Evolutionary conservation across 2,113 vertebrate genomes (phyloP).

Genomic region (Cebidichthys violaceus): DNA sequence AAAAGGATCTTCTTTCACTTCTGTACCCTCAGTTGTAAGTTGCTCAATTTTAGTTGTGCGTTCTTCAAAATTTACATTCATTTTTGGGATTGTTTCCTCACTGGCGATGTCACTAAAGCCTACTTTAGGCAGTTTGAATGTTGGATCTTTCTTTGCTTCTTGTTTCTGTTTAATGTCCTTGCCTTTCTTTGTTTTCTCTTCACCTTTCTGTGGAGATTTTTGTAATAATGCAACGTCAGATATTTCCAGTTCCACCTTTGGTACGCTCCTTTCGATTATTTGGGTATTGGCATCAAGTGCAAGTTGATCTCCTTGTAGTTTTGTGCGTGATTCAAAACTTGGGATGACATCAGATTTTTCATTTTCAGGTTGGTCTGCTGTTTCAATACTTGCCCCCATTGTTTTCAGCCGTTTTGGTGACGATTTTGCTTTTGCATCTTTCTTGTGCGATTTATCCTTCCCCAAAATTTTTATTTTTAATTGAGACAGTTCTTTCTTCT

Average conservation of each 20-base stretch:
- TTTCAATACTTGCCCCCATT: slow-evolving; percentile 69
- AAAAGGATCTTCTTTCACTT: slow-evolving; percentile 44
- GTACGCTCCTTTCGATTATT: slow-evolving; percentile 48
- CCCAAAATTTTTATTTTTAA: slow-evolving; percentile 79
- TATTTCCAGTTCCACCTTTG: slow-evolving; percentile 69
- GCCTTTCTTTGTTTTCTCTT: slow-evolving; percentile 66
- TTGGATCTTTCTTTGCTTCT: slow-evolving; percentile 46
- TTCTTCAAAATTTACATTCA: slow-evolving; percentile 46
- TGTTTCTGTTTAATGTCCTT: slow-evolving; percentile 56
- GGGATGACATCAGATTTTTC: slow-evolving; percentile 44
- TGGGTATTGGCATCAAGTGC: slow-evolving; percentile 47
- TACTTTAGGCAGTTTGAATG: slow-evolving; percentile 75
- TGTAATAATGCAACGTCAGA: slow-evolving; percentile 47
- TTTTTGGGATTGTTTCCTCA: slow-evolving; percentile 61
- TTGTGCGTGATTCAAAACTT: slow-evolving; percentile 49
- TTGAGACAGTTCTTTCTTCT: slow-evolving; percentile 80
- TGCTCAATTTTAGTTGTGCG: slow-evolving; percentile 6
- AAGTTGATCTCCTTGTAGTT: slow-evolving; percentile 43
- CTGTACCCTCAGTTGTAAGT: slow-evolving; percentile 17
- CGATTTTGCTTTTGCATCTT: slow-evolving; percentile 69
- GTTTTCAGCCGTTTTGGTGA: slow-evolving; percentile 75
- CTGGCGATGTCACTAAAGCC: slow-evolving; percentile 53
- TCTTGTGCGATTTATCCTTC: slow-evolving; percentile 75
- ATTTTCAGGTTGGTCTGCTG: slow-evolving; percentile 57
- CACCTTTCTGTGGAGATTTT: slow-evolving; percentile 64